A percentile compares a stretch with the other conserved stretches of the same genome.
Conservation (phyloP, 2,797 vertebrate species). For the Loris lydekkerianus region DNA sequence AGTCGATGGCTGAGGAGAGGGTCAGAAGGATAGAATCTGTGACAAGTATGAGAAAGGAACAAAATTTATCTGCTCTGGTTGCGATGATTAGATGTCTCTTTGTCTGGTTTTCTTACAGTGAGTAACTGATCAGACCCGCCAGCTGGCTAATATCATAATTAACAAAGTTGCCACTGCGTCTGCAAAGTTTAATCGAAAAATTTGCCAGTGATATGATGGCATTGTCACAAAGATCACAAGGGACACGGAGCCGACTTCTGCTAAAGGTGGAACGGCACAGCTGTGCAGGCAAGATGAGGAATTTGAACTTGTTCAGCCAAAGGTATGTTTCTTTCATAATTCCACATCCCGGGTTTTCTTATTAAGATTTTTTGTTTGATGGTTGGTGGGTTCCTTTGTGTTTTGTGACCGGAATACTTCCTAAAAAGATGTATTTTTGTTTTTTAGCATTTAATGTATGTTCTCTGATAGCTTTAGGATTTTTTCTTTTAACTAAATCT, state of each 20-base stretch:
- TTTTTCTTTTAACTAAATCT: background rate
- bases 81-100: slow-evolving; percentile 91
- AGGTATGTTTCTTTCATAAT: slow-evolving; percentile 87
- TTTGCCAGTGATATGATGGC: slow-evolving; percentile 87
- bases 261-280: slow-evolving; percentile 84
- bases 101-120: slow-evolving; percentile 90
- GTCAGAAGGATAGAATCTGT: slow-evolving; percentile 90
- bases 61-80: slow-evolving; percentile 90
- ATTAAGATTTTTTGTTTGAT: slow-evolving; percentile 20
- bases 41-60: slow-evolving; percentile 90
- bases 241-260: slow-evolving; percentile 84
- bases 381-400: background rate
- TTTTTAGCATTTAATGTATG: slow-evolving; percentile 65
- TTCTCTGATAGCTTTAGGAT: slow-evolving; percentile 51
- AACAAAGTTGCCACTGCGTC: slow-evolving; percentile 90
- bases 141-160: slow-evolving; percentile 92
- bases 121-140: slow-evolving; percentile 89
- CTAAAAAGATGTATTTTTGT: background rate
- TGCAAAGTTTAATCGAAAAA: slow-evolving; percentile 91
- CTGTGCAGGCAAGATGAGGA: slow-evolving; percentile 83
- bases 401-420: slow-evolving; percentile 71
- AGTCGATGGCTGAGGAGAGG: slow-evolving; percentile 90
- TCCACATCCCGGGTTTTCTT: slow-evolving; percentile 57
- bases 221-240: slow-evolving; percentile 89
- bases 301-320: slow-evolving; percentile 80